Conservation (phyloP, 2,797 vertebrate genomes). For the Ctenochaetus hawaiiensis region DNA sequence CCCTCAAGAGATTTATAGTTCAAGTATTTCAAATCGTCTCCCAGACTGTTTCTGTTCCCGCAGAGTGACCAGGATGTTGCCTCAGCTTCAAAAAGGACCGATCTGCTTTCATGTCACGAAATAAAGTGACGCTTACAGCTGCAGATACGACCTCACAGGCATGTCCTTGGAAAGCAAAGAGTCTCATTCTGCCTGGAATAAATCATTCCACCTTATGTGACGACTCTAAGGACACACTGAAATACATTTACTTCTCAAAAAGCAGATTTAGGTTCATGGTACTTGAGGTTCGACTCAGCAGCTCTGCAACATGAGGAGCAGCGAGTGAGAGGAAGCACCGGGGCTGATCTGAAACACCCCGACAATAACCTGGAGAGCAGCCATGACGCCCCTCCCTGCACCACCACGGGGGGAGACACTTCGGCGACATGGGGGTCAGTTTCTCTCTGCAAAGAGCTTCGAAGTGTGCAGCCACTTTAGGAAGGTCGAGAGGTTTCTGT, state of each 20-base stretch:
- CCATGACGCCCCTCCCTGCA: slow-evolving; percentile 38
- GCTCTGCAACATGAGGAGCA: slow-evolving; percentile 16
- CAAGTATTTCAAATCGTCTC: slow-evolving; percentile 43
- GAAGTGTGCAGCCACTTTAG: slow-evolving; percentile 19
- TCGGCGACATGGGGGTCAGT: slow-evolving; percentile 70
- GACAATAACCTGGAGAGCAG: slow-evolving; percentile 46
- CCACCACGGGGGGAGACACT: slow-evolving; percentile 27
- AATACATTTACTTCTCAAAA: background rate
- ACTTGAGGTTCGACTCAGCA: background rate
- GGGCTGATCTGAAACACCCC: slow-evolving; percentile 42
- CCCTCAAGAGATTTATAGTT: slow-evolving; percentile 27
- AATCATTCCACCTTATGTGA: slow-evolving; percentile 30
- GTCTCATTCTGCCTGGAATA: background rate
- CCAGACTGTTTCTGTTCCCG: slow-evolving; percentile 10
- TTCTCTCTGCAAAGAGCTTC: slow-evolving; percentile 37
- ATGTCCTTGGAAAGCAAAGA: slow-evolving; percentile 11
- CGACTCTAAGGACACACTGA: slow-evolving; percentile 12
- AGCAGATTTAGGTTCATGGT: background rate
- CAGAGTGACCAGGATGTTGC: slow-evolving; percentile 2
- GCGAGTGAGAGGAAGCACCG: slow-evolving; percentile 25
- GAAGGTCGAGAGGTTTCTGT: slow-evolving; percentile 34
- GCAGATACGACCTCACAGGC: background rate
- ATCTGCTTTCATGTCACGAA: slow-evolving; percentile 12
- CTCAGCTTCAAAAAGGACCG: background rate
- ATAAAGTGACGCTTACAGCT: slow-evolving; percentile 10